Evolutionary conservation across 2,113 vertebrate species (phyloP), one percentile per base, ranked within the genome.

Genomic region (Formicarius rufipectus): DNA sequence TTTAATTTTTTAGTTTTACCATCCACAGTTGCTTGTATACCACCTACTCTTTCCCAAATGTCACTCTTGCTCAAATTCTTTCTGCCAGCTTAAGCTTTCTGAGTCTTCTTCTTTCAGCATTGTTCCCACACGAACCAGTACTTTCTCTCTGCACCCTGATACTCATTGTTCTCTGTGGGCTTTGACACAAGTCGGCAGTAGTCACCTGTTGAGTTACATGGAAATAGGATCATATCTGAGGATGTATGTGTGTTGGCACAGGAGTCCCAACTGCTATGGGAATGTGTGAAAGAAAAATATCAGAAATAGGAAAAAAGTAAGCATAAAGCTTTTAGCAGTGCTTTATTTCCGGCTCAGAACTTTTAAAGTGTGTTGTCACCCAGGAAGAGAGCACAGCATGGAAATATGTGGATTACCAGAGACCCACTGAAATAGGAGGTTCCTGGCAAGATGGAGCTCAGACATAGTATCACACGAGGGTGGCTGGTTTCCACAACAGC

Each of bases 1-100:
- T 96, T 95, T 85, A 2, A 55, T 88, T 12, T 81, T 76, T 84
- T 56, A 71, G 90, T 94, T 95, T 96, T 95, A 71, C 60, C 31
- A 71, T 84, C 59, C 55, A 59, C 58, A 44, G 50, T 83, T 77
- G 80, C 21, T 96, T 33, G 59, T 63, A 56, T 90, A 74, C 63
- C 87, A 91, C 90, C 82, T 93, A 63, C 84, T 80, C 53, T 87
- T 95, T 91, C 69, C 63, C 63, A 79, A 83, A 87, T 90, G 47
- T 81, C 68, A 80, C 3, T 74, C 76, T 89, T 71, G 33, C n/a
- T 85, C 27, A 44, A 67, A 71, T 76, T 88, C 56, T 45, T 91
- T 84, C 78, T 84, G 14, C 22, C 78, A 62, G 1, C 25, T 68
- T 47, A 78, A 81, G 58, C 30, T 73, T 89, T 87, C 64, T 73